A percentile compares a stretch with the other conserved stretches of the same genome.
These are phyloP conservation scores for Pagrus major DNA, from an alignment of 2,113 vertebrate genomes.

Conservation along the genomic window DNA sequence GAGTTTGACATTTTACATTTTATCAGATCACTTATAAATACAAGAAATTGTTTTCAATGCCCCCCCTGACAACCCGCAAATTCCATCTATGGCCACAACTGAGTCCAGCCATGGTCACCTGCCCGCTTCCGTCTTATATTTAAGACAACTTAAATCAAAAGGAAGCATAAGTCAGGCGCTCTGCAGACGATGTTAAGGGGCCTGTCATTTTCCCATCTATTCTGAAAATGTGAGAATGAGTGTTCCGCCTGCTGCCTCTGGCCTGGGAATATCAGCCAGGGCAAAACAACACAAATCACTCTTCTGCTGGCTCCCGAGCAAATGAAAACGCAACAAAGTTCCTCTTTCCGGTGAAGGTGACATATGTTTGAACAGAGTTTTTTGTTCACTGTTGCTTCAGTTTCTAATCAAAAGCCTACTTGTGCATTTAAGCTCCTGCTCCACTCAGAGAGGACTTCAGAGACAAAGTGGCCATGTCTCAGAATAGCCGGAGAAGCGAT, in stretches of 20 bases:
- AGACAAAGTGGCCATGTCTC: conserved; percentile 35
- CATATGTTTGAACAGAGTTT: conserved; percentile 29
- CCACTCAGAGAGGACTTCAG: conserved; percentile 23
- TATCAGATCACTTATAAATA: too few species aligned
- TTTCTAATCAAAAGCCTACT: conserved; percentile 7
- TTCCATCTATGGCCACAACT: neutral
- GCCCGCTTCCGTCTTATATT: neutral
- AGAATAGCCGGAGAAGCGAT: conserved; percentile 5
- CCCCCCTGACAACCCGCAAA: too few species aligned
- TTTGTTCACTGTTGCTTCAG: conserved; percentile 13
- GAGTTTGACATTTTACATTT: too few species aligned
- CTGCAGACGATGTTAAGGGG: conserved; percentile 27
- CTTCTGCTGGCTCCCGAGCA: conserved; percentile 34
- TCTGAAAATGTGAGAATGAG: conserved; percentile 49
- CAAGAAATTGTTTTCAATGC: too few species aligned
- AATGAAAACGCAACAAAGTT: conserved; percentile 31
- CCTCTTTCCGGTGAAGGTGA: conserved; percentile 2
- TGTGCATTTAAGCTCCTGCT: conserved; percentile 34
- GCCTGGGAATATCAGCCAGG: conserved; percentile 20
- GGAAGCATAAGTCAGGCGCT: conserved; percentile 26
- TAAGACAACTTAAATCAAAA: conserved; percentile 27
- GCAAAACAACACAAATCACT: conserved; percentile 42
- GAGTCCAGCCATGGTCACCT: conserved; percentile 3
- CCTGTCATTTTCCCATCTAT: conserved; percentile 38
- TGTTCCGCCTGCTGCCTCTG: conserved; percentile 21